Base-by-base conservation (phyloP, 1,140 invertebrate species). In the Mycetomoellerius zeteki region DNA sequence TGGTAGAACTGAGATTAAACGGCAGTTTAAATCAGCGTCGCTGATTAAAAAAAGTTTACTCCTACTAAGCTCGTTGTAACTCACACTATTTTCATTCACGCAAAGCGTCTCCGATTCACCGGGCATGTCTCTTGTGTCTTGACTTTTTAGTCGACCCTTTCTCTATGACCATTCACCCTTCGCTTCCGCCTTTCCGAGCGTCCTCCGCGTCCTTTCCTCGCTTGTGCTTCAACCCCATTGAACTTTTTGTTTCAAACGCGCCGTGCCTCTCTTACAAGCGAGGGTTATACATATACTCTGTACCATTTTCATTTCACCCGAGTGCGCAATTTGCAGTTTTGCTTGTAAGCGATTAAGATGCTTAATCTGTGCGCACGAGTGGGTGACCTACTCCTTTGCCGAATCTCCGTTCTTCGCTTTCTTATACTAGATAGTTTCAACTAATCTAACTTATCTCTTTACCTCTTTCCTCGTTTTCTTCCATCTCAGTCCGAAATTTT, bases 261-360 rank as follows among this genome's bases (percentile, higher is more conserved):
- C 47, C 52, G 30, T 50, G 54, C 76, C 56, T 78, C 78, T 80
- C 86, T 89, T 89, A 85, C 75, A 75, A 87, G 54, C 60, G 14
- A 81, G 64, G 73, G 72, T 16, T 43, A 77, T 50, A 77, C 43
- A 62, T 37, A 64, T 47, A 86, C 86, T 85, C 71, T 85, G 21
- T 82, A 75, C 88, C 88, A 89, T 91, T 93, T 92, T 93, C 89
- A 93, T 92, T 88, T 90, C 88, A 75, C 56, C 21, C 78, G 80
- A 86, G 87, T 90, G 73, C 84, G 87, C 91, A 93, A 92, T 93
- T 92, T 91, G 89, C 89, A 93, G 89, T 93, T 93, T 92, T 91
- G 89, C 87, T 89, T 88, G 80, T 67, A 76, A 27, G 85, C 90
- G 92, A 93, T 93, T 91, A 91, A 93, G 91, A 92, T 91, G 87